Conservation (phyloP, 1,140 invertebrate species). For the Cotesia glomerata region DNA sequence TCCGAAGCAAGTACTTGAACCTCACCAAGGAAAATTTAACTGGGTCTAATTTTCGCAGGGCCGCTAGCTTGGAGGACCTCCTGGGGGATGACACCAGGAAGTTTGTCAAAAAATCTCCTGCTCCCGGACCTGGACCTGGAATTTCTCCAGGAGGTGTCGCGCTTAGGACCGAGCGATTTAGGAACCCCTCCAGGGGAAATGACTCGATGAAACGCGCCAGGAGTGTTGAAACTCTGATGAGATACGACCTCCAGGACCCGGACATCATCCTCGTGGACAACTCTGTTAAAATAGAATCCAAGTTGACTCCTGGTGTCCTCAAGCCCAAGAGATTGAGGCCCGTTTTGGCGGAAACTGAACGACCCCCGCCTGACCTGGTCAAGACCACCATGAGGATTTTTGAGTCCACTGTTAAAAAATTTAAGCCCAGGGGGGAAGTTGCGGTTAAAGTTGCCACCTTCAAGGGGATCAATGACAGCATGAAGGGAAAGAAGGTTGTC, state of each 20-base stretch:
- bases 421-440: constrained; percentile 68
- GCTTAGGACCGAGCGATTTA: constrained; percentile 55
- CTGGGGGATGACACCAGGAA: constrained; percentile 65
- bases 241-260: constrained; percentile 55
- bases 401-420: constrained; percentile 70
- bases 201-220: constrained; percentile 81
- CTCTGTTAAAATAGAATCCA: constrained; percentile 76
- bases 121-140: constrained; percentile 27
- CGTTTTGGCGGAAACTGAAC: constrained; percentile 77
- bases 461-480: constrained; percentile 71
- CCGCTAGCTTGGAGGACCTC: constrained; percentile 84
- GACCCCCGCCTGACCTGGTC: constrained; percentile 84
- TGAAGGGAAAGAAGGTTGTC: constrained; percentile 56
- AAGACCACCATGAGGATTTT: constrained; percentile 84
- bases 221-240: constrained; percentile 80
- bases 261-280: constrained; percentile 77
- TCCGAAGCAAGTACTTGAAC: constrained; percentile 84
- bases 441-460: constrained; percentile 72
- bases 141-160: constrained; percentile 15
- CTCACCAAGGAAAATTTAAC: constrained; percentile 73
- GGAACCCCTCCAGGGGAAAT: constrained; percentile 56
- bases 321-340: constrained; percentile 72
- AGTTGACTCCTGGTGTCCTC: constrained; percentile 63
- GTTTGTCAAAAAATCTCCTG: constrained; percentile 22
- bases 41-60: constrained; percentile 72